These are phyloP conservation scores for Temnothorax nylanderi DNA, from an alignment of 1,140 invertebrate species.

Conservation along the genomic window DNA sequence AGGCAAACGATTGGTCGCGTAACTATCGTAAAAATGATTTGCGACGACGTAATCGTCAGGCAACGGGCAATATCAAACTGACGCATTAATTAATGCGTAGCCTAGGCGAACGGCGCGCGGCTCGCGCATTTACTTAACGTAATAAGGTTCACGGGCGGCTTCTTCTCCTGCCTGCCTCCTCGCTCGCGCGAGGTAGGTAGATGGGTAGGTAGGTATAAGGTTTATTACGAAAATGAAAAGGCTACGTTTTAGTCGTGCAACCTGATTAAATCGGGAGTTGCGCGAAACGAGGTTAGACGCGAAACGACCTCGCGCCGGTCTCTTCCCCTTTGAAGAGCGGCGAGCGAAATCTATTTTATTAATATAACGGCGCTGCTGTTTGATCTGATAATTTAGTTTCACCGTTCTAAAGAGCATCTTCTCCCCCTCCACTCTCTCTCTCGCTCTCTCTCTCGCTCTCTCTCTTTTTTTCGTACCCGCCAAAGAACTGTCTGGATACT, in stretches of 20 bases:
- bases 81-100: slow-evolving; percentile 53
- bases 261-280: slow-evolving; percentile 79
- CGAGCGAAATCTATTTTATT: slow-evolving; percentile 81
- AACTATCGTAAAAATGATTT: slow-evolving; percentile 32
- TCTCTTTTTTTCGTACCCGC: slow-evolving; percentile 37
- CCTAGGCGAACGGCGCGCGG: slow-evolving; percentile 34
- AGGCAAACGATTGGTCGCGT: neutral
- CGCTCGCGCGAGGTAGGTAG: neutral
- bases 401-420: slow-evolving; percentile 64
- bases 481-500: slow-evolving; percentile 28
- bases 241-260: slow-evolving; percentile 62
- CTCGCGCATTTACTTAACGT: slow-evolving; percentile 59
- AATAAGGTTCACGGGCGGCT: slow-evolving; percentile 50
- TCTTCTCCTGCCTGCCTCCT: slow-evolving; percentile 13
- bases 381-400: slow-evolving; percentile 81
- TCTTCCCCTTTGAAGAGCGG: slow-evolving; percentile 72
- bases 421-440: neutral
- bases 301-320: slow-evolving; percentile 65
- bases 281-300: slow-evolving; percentile 79
- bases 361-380: slow-evolving; percentile 79
- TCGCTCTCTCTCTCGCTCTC: neutral
- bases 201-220: slow-evolving; percentile 21
- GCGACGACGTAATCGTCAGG: slow-evolving; percentile 21
- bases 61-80: slow-evolving; percentile 41
- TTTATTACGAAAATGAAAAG: slow-evolving; percentile 65